Base-by-base conservation (phyloP, 2,888 invertebrate genomes). In the Drosophila stalkeri region DNA sequence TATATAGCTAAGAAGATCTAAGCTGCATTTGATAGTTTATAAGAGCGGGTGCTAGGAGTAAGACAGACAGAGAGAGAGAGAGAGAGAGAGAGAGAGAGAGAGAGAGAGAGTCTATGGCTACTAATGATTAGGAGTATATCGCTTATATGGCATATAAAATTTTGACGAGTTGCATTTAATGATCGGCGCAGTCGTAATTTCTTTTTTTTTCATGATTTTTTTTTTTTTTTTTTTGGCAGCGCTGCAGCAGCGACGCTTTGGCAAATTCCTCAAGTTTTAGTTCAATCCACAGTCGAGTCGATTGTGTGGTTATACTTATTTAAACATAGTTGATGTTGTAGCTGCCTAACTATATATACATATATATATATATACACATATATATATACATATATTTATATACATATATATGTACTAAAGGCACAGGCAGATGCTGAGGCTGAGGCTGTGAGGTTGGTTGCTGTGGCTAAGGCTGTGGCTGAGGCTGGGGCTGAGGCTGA, bases 221-320 rank as follows among this genome's bases (percentile, higher is more conserved):
- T 6, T 75, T 65, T n/a, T n/a, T 63, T 65, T 75, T 81, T 75
- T 65, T 75, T 81, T 75, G 67, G 73, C 75, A 78, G 80, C 82
- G 82, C 84, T 73, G 82, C 80, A 89, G 89, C 87, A 80, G 86
- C 78, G 80, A 89, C 91, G 88, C 89, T 89, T 91, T 91, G 90
- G 81, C 91, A 90, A 90, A 89, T 86, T 91, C 91, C 90, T 79
- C 90, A 89, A 85, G 87, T 73, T 61, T 74, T 80, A 70, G 23
- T 47, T 54, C 31, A 51, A 51, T 51, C 52, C 52, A 52, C 52
- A 52, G 52, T 52, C 2, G 51, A 51, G 51, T 51, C 52, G 35
- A 35, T 54, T 67, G 60, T 51, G 37, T 57, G 27, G 31, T 68
- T 51, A 69, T 68, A 51, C 64, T 62, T 73, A 54, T 27, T 18